Base-by-base conservation (phyloP, 2,113 vertebrate genomes). In the Zapornia atra region DNA sequence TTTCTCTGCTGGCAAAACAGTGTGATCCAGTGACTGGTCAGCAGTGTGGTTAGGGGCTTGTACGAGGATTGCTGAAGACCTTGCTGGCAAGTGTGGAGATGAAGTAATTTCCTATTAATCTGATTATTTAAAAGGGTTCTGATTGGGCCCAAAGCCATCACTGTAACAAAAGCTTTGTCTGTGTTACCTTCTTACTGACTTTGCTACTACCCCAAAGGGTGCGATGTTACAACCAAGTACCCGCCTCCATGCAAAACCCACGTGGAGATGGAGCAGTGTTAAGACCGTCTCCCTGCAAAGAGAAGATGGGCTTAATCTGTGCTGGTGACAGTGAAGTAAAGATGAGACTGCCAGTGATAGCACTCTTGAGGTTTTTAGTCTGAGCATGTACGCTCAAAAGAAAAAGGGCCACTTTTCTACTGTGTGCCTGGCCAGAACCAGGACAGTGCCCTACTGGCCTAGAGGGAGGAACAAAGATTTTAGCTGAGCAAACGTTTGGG, bases 51-150 rank as follows among this genome's bases (percentile, higher is more conserved):
- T 60, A 60, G 76, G 64, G 51, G 17, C 82, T 90, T 70, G 69
- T 48, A n/a, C 56, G 83, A 4, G 48, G 22, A 20, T 50, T 93
- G 90, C 82, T 56, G 90, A 65, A 86, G 71, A 83, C 72, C 60
- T 88, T 77, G 8, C 76, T 95, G 88, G 82, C 68, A 88, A 57
- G 48, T 36, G 40, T 95, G 70, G 50, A 90, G 64, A 65, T 94
- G 80, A 93, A 96, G 82, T 94, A 11, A 86, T 95, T 96, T 94
- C 73, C 82, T 82, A 78, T 96, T 96, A 95, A 94, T 88, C 82
- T 71, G 90, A 96, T 96, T 94, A 95, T 94, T 88, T 71, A 11
- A 90, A 92, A 89, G 50, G 31, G 34, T 82, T 93, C 68, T 94
- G 86, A 69, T 92, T 92, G 40, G 90, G 77, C 92, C 76, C 71